phyloP scores from a whole-genome alignment of 2,888 invertebrate species.

The Mesoligia furuncula region DNA sequence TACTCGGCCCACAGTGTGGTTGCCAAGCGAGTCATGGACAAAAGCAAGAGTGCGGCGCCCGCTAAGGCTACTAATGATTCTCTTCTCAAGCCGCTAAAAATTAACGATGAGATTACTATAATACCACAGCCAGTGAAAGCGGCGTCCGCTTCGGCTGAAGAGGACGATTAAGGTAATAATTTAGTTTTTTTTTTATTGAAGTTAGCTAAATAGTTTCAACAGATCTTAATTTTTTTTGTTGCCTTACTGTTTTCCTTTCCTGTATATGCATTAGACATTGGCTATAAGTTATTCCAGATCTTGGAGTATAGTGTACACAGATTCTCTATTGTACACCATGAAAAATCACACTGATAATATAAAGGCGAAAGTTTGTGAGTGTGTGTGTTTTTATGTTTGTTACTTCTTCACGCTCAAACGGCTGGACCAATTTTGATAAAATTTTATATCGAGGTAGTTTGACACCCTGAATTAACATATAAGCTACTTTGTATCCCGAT shows the following conservation, averaged over 20 bases:
- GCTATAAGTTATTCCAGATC: background rate
- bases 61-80: constrained; percentile 72
- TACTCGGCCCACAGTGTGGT: constrained; percentile 98
- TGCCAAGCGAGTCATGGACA: constrained; percentile 92
- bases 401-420: too few relatives aligned
- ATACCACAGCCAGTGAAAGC: constrained; percentile 94
- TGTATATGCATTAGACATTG: background rate
- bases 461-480: too few relatives aligned
- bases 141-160: constrained; percentile 68
- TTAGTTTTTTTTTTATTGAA: background rate
- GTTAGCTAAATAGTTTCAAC: background rate
- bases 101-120: constrained; percentile 97
- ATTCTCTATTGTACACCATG: background rate
- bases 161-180: constrained; percentile 78
- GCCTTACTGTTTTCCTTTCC: background rate
- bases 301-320: background rate
- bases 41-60: constrained; percentile 77
- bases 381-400: too few relatives aligned
- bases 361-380: too few relatives aligned
- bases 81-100: constrained; percentile 94
- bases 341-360: background rate
- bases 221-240: background rate
- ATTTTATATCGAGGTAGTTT: too few relatives aligned
- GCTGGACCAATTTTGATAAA: too few relatives aligned
- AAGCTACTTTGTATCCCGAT: too few relatives aligned